Evolutionary conservation across 2,113 vertebrate species (phyloP).

Genomic region (Typhlomys cinereus): DNA sequence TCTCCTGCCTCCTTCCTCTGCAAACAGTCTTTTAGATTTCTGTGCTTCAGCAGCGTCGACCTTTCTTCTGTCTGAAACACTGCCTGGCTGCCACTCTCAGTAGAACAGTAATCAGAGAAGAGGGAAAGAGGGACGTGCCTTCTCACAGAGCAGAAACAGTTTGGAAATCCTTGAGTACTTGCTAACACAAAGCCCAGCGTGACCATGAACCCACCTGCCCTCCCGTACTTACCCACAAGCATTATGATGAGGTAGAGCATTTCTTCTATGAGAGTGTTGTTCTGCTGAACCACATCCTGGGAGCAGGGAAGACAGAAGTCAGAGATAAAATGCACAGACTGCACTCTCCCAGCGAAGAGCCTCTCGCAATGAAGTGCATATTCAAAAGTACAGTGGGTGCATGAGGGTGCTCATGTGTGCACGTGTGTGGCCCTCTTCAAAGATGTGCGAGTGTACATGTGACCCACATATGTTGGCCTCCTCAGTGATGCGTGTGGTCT

Average conservation of each 20-base stretch:
- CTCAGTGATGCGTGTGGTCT: background rate
- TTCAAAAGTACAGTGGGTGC: background rate
- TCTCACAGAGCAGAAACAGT: background rate
- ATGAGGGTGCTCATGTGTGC: no score
- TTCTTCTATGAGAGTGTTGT: constrained; percentile 98
- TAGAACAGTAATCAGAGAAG: background rate
- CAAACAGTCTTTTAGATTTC: background rate
- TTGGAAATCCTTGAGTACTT: background rate
- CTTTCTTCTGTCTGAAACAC: background rate
- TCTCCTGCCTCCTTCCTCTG: background rate
- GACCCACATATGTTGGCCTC: no score
- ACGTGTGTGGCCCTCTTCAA: no score
- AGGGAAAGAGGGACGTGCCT: background rate
- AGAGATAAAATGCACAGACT: constrained; percentile 34
- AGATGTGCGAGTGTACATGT: no score
- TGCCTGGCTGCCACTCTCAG: background rate
- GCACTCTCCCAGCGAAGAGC: no score
- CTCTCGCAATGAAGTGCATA: background rate
- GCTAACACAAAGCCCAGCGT: background rate
- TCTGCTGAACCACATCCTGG: constrained; percentile 96
- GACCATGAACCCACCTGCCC: no score
- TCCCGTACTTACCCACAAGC: constrained; percentile 92
- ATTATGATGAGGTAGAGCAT: constrained; percentile 98
- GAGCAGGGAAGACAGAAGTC: constrained; percentile 24
- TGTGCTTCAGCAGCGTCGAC: background rate